Evolutionary conservation across 2,113 vertebrate species (phyloP).

Genomic region (Phalacrocorax carbo): DNA sequence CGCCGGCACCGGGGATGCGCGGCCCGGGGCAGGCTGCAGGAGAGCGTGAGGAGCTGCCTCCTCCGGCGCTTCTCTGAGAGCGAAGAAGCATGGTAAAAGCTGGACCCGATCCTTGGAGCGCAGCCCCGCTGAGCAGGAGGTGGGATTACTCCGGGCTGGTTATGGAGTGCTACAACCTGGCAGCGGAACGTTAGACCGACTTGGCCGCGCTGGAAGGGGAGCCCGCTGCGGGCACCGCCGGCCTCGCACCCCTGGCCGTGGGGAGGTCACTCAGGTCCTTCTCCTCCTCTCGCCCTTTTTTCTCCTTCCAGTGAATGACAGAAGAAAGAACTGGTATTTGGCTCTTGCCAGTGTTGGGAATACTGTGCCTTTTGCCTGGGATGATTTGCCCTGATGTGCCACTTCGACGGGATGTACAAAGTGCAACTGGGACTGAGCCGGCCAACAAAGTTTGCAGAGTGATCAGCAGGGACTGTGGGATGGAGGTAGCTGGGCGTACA

Average conservation of each 20-base stretch:
- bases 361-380: slow-evolving; percentile 61
- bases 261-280: background rate
- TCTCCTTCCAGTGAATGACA: background rate
- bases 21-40: slow-evolving; percentile 30
- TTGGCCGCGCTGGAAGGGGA: background rate
- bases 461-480: background rate
- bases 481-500: background rate
- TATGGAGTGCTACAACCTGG: slow-evolving; percentile 8
- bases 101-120: background rate
- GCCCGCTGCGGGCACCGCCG: background rate
- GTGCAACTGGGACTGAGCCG: background rate
- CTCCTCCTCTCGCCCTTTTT: background rate
- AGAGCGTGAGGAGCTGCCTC: slow-evolving; percentile 14
- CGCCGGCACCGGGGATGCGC: background rate
- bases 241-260: background rate
- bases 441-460: slow-evolving; percentile 26
- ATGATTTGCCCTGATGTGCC: background rate
- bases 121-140: slow-evolving; percentile 20
- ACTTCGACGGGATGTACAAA: slow-evolving; percentile 59
- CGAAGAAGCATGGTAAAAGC: background rate
- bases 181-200: background rate
- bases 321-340: background rate
- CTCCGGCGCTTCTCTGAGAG: background rate
- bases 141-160: slow-evolving; percentile 39
- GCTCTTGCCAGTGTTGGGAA: slow-evolving; percentile 32